phyloP scores from a whole-genome alignment of 2,888 invertebrate genomes.

The Mesopsocus fuscifrons region DNA sequence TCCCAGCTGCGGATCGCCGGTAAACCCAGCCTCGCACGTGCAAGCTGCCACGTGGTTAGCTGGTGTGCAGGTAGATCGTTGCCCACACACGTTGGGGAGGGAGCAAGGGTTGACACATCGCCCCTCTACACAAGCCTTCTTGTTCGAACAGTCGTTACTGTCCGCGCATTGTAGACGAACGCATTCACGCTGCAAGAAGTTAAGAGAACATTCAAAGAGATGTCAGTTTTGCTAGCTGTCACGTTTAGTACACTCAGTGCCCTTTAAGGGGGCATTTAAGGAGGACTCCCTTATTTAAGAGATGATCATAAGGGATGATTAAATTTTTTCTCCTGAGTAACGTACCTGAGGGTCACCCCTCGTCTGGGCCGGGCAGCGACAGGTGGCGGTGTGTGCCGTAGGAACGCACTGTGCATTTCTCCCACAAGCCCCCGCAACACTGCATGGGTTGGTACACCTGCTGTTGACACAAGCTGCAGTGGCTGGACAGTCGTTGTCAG shows the following conservation, averaged over 20 bases:
- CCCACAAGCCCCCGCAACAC: slow-evolving; percentile 42
- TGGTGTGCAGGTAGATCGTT: slow-evolving; percentile 54
- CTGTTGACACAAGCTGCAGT: slow-evolving; percentile 56
- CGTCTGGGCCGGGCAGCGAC: slow-evolving; percentile 55
- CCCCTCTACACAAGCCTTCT: slow-evolving; percentile 54
- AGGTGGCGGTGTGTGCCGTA: slow-evolving; percentile 45
- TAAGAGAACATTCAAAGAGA: slow-evolving; percentile 5
- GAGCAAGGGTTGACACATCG: slow-evolving; percentile 68
- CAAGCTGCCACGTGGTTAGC: slow-evolving; percentile 66
- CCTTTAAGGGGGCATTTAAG: too few relatives aligned
- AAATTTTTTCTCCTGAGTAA: too few relatives aligned
- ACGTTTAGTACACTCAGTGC: too few relatives aligned
- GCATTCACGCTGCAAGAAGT: slow-evolving; percentile 33
- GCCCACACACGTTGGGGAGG: slow-evolving; percentile 63
- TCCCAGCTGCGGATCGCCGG: slow-evolving; percentile 71
- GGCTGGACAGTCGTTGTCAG: slow-evolving; percentile 59
- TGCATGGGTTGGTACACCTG: slow-evolving; percentile 61
- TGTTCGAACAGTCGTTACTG: slow-evolving; percentile 49
- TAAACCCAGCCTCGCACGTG: slow-evolving; percentile 63
- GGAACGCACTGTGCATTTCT: slow-evolving; percentile 55
- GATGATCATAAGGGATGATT: not conserved
- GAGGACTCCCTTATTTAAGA: not conserved
- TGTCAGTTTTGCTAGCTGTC: too few relatives aligned
- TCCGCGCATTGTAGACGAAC: slow-evolving; percentile 54
- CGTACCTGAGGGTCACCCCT: slow-evolving; percentile 51